Evolutionary conservation across 2,797 vertebrate genomes (phyloP).

Genomic region (Botia almorhae): DNA sequence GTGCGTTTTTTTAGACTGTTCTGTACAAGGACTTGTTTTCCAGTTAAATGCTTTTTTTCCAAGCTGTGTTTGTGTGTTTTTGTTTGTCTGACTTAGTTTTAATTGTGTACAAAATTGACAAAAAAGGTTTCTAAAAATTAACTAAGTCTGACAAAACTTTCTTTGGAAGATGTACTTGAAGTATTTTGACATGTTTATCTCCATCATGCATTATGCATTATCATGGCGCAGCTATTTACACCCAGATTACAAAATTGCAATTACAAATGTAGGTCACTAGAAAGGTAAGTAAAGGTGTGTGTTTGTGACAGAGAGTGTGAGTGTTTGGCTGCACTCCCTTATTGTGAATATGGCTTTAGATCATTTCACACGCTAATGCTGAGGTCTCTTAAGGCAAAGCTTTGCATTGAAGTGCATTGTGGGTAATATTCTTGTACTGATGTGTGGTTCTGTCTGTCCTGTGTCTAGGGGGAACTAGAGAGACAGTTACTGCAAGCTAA

Average conservation of each 20-base stretch:
- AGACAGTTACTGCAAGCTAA: conserved; percentile 90
- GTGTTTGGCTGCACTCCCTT: conserved; percentile 1
- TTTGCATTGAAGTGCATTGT: background rate
- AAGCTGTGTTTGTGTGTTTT: background rate
- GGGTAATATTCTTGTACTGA: conserved; percentile 8
- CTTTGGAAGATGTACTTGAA: background rate
- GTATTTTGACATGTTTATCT: no score
- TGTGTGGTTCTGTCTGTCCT: conserved; percentile 32
- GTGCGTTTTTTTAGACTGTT: conserved; percentile 28
- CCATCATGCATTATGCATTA: no score
- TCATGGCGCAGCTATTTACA: no score
- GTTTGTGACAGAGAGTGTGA: conserved; percentile 13
- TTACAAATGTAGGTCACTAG: background rate
- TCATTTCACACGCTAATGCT: conserved; percentile 32
- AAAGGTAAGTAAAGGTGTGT: conserved; percentile 25
- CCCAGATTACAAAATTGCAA: background rate
- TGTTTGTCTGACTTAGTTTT: background rate
- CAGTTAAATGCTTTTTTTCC: conserved; percentile 4
- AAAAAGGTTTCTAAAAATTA: background rate
- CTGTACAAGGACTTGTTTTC: background rate
- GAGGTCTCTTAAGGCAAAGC: background rate
- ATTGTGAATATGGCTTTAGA: conserved; percentile 21
- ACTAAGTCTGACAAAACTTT: background rate
- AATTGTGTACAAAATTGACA: background rate
- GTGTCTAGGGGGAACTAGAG: conserved; percentile 86